Percentiles rank a stretch among this genome's conserved stretches.
Conservation (phyloP, 2,113 vertebrate species). For the Harpagus bidentatus region DNA sequence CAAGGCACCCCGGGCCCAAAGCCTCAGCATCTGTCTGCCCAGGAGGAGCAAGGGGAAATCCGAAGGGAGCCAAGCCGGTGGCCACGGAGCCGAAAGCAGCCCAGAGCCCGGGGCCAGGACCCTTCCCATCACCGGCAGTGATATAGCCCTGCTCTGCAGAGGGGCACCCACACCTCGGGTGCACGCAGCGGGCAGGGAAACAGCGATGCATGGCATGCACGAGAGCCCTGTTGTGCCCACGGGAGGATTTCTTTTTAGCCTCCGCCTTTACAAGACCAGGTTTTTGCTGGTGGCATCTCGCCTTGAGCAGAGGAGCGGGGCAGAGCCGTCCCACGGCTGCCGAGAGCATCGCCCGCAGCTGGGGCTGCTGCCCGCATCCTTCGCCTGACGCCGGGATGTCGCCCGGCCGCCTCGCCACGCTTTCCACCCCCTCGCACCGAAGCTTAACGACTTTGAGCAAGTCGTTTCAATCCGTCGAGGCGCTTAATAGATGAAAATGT, state of each 20-base stretch:
- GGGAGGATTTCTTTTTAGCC: neutral
- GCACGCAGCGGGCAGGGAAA: neutral
- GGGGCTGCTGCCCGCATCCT: neutral
- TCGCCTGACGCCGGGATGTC: accelerated
- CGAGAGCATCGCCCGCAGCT: accelerated
- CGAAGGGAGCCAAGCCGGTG: accelerated
- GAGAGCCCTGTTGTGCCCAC: neutral
- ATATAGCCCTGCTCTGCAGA: neutral
- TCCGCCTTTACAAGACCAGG: too few species aligned
- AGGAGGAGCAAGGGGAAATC: neutral
- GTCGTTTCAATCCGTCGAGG: accelerated
- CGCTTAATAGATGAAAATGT: neutral
- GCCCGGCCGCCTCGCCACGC: accelerated
- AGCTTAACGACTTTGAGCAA: neutral
- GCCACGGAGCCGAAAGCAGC: accelerated
- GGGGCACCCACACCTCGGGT: neutral
- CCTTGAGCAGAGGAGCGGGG: neutral
- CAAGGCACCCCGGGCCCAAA: accelerated
- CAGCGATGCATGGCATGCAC: accelerated
- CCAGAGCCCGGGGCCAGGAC: neutral
- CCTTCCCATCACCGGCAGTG: neutral
- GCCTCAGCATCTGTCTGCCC: neutral
- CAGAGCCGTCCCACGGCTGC: neutral
- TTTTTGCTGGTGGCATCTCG: neutral
- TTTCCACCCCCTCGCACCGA: neutral